Conservation (phyloP, 2,888 invertebrate genomes). For the Cheilosia vulpina region DNA sequence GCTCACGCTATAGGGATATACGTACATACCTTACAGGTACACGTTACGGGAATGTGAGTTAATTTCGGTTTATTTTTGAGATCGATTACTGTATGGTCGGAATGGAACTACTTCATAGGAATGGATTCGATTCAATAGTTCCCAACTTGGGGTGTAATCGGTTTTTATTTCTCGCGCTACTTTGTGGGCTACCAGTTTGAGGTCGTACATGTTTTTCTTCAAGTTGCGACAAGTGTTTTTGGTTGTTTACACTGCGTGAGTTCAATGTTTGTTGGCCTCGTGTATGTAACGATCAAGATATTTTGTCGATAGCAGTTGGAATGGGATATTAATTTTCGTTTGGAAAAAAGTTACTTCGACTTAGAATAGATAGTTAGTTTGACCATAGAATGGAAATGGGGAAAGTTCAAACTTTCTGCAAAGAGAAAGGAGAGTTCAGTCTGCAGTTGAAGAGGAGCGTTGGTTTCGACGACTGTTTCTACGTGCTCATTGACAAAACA, state of each 20-base stretch:
- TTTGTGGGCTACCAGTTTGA: not conserved
- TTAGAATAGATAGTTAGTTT: no score
- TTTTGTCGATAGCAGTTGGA: no score
- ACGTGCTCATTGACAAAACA: no score
- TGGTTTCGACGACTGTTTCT: no score
- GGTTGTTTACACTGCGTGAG: not conserved
- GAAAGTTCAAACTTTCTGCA: no score
- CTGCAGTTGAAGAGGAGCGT: no score
- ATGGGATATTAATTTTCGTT: no score
- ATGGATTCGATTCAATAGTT: conserved; percentile 9
- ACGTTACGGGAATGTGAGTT: conserved; percentile 20
- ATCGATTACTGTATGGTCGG: conserved; percentile 12
- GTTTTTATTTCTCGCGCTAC: not conserved
- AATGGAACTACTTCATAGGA: conserved; percentile 6
- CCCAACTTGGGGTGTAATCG: conserved; percentile 13
- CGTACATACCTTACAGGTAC: not conserved
- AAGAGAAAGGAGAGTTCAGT: no score
- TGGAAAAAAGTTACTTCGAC: no score
- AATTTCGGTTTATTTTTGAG: conserved; percentile 5
- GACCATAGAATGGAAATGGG: no score
- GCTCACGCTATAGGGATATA: conserved; percentile 5
- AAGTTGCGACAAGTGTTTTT: not conserved
- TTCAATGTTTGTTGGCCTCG: not conserved
- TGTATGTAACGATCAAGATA: no score
- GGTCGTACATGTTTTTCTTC: not conserved